Evolutionary conservation across 2,113 vertebrate species (phyloP).

Genomic region (Nanger granti): DNA sequence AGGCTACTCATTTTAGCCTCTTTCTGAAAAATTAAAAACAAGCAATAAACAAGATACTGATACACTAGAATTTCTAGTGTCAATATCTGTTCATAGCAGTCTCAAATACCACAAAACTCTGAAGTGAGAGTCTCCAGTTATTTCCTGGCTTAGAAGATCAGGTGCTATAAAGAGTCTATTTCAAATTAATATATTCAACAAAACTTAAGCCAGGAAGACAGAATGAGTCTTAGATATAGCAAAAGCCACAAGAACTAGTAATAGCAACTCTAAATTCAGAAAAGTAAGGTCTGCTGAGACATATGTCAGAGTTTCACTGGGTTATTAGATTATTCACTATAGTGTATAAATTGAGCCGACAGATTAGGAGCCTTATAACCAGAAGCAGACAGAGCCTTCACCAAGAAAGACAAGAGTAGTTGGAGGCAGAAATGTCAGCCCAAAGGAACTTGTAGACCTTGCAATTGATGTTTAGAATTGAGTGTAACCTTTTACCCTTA

Average conservation of each 20-base stretch:
- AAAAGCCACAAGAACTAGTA: background rate
- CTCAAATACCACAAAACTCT: background rate
- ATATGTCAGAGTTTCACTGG: background rate
- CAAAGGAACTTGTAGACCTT: background rate
- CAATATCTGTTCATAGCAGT: background rate
- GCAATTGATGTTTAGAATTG: background rate
- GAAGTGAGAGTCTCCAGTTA: background rate
- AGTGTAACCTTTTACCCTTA: background rate
- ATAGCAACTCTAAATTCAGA: background rate
- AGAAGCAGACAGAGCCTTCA: background rate
- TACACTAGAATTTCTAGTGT: slow-evolving; percentile 2
- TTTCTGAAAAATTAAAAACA: background rate
- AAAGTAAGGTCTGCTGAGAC: background rate
- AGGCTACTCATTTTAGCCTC: background rate
- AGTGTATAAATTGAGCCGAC: background rate
- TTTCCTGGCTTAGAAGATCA: background rate
- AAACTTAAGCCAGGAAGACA: background rate
- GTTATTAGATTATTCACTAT: background rate
- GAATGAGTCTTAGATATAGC: background rate
- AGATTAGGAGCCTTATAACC: background rate
- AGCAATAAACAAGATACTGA: background rate
- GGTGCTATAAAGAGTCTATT: background rate
- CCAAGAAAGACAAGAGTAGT: background rate
- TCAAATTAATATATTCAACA: background rate
- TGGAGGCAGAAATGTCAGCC: background rate